Percentiles rank a stretch among this genome's conserved stretches.
Conservation (phyloP, 2,113 vertebrate species). For the Pleuronectes platessa region DNA sequence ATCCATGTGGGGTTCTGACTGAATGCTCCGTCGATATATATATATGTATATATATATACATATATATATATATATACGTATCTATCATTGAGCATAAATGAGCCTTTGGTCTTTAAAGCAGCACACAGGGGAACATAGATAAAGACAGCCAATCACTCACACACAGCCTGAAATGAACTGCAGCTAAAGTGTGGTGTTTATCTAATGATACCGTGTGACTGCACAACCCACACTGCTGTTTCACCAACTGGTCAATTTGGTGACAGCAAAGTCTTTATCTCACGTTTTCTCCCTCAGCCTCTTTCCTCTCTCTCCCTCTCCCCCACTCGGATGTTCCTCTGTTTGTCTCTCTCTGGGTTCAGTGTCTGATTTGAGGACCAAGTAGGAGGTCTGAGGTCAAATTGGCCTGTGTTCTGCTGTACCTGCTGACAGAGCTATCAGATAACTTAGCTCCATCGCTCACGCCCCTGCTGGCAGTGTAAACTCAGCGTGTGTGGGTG, state of each 20-base stretch:
- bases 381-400: slow-evolving; percentile 56
- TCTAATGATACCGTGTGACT: slow-evolving; percentile 33
- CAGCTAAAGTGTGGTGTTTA: slow-evolving; percentile 30
- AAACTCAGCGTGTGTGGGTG: slow-evolving; percentile 26
- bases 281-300: not conserved
- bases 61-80: too few species aligned
- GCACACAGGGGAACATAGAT: not conserved
- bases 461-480: slow-evolving; percentile 18
- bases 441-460: slow-evolving; percentile 55
- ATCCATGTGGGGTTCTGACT: too few species aligned
- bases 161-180: slow-evolving; percentile 32
- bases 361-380: slow-evolving; percentile 22
- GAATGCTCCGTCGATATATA: too few species aligned
- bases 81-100: too few species aligned
- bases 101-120: not conserved
- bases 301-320: not conserved
- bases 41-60: too few species aligned
- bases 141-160: not conserved
- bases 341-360: not conserved
- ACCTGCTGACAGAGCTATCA: slow-evolving; percentile 67
- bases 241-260: slow-evolving; percentile 32
- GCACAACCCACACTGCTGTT: slow-evolving; percentile 24
- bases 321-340: not conserved
- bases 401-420: slow-evolving; percentile 56
- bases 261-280: slow-evolving; percentile 28